phyloP scores from a whole-genome alignment of 2,797 vertebrate species.

The Trachops cirrhosus region DNA sequence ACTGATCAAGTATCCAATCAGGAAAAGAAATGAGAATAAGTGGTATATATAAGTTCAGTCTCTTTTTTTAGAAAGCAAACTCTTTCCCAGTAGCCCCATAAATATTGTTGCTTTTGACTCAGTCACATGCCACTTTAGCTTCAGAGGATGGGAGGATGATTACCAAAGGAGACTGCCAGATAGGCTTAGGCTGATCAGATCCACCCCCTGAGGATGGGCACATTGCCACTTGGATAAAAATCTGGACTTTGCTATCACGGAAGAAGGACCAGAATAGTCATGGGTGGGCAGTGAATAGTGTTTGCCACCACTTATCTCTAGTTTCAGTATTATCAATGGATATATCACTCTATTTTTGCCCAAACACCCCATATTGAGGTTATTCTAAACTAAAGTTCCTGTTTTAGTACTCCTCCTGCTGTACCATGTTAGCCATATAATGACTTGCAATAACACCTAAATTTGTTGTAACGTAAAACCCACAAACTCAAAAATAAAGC shows the following conservation, averaged over 20 bases:
- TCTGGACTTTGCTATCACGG: background rate
- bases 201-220: background rate
- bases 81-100: background rate
- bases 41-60: background rate
- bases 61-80: background rate
- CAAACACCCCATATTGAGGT: background rate
- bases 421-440: background rate
- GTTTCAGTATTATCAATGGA: background rate
- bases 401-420: background rate
- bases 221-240: background rate
- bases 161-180: background rate
- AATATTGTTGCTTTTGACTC: background rate
- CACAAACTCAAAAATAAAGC: background rate
- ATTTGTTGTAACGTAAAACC: background rate
- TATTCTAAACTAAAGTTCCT: background rate
- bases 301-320: background rate
- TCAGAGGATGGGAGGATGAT: background rate
- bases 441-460: background rate
- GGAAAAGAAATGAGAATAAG: background rate
- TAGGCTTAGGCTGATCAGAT: background rate
- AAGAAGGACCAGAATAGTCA: background rate
- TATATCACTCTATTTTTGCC: background rate
- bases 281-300: background rate
- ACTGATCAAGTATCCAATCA: background rate
- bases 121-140: background rate